These are phyloP conservation scores for Lithophane ornitopus DNA, from an alignment of 2,888 invertebrate genomes.

Conservation along the genomic window DNA sequence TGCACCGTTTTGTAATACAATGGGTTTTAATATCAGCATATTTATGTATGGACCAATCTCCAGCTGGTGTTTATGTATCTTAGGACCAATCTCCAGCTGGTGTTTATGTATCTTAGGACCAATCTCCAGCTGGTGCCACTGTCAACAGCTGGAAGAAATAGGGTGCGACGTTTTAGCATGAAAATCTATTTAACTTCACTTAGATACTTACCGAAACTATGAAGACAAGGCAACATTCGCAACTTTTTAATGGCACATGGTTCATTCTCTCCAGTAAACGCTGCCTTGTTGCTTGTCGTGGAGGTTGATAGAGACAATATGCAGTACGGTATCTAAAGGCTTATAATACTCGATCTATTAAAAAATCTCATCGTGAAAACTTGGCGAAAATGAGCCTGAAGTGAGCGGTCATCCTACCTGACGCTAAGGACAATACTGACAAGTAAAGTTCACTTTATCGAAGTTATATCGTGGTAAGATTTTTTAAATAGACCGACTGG, in stretches of 20 bases:
- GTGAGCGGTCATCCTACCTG: neutral
- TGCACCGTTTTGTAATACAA: neutral
- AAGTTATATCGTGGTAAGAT: neutral
- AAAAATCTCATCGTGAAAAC: neutral
- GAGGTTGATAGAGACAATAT: too few relatives aligned
- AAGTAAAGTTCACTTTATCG: neutral
- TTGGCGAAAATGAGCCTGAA: neutral
- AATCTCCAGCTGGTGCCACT: neutral
- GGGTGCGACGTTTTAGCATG: neutral
- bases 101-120: neutral
- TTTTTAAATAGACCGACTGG: neutral
- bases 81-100: too few relatives aligned
- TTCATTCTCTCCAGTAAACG: neutral
- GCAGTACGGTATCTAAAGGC: neutral
- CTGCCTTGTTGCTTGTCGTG: neutral
- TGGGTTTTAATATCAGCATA: neutral
- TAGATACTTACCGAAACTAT: neutral
- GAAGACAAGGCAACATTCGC: neutral
- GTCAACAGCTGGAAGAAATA: neutral
- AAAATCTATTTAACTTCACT: neutral
- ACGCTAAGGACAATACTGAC: neutral
- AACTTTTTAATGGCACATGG: neutral
- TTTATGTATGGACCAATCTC: neutral
- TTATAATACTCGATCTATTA: neutral
- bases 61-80: neutral